A percentile compares a stretch with the other conserved stretches of the same genome.
These are phyloP conservation scores for Sardina pilchardus DNA, from an alignment of 2,113 vertebrate genomes.

Conservation along the genomic window DNA sequence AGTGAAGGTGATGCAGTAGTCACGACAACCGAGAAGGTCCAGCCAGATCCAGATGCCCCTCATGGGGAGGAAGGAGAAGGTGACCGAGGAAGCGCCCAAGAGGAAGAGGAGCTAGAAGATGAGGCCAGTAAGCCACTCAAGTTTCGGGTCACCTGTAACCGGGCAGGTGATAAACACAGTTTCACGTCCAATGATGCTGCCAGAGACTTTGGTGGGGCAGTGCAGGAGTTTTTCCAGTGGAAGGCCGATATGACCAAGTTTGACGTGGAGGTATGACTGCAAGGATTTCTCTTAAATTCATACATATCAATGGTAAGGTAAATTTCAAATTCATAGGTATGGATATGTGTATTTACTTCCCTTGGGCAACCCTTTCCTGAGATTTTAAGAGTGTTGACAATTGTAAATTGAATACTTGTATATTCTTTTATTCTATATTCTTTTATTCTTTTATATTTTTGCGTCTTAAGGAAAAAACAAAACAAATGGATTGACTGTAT, in stretches of 20 bases:
- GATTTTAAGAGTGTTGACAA: neutral
- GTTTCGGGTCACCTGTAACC: constrained; percentile 93
- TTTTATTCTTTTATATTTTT: too few relatives aligned
- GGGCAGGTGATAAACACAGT: constrained; percentile 91
- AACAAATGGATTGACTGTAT: too few relatives aligned
- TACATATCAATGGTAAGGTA: neutral
- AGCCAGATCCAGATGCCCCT: constrained; percentile 15
- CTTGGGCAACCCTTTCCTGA: neutral
- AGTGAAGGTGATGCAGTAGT: neutral
- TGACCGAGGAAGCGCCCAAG: constrained; percentile 31
- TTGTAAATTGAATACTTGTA: too few relatives aligned
- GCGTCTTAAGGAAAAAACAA: too few relatives aligned
- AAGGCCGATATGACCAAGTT: constrained; percentile 99
- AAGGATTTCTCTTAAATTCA: neutral
- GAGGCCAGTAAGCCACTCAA: constrained; percentile 63
- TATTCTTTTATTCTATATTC: too few relatives aligned
- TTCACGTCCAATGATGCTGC: constrained; percentile 95
- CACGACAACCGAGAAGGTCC: constrained; percentile 33
- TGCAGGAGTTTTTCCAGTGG: constrained; percentile 95
- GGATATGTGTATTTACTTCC: neutral
- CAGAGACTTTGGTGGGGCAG: constrained; percentile 91
- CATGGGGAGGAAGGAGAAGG: constrained; percentile 13
- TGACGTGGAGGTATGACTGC: constrained; percentile 86
- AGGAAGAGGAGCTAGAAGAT: constrained; percentile 39
- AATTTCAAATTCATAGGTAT: neutral